Percentiles rank a stretch among this genome's conserved stretches.
phyloP scores from a whole-genome alignment of 2,113 vertebrate genomes.

The Emydura subglobosa region DNA sequence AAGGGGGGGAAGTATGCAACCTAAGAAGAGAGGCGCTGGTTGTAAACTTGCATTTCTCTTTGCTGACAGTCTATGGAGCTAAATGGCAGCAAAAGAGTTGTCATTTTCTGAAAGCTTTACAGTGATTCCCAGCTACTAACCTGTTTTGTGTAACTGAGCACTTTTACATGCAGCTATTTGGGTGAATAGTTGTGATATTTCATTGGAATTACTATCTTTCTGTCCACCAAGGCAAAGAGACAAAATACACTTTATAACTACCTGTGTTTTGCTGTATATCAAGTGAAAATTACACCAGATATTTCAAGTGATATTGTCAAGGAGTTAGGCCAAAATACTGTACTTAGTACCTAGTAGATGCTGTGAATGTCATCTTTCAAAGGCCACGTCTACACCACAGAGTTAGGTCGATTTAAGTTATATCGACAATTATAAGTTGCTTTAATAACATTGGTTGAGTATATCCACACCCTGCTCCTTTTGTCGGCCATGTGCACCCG shows the following conservation, averaged over 20 bases:
- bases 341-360: background rate
- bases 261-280: background rate
- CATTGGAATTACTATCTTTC: background rate
- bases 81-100: background rate
- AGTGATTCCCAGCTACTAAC: background rate
- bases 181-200: background rate
- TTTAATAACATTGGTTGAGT: too few relatives aligned
- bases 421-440: too few relatives aligned
- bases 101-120: background rate
- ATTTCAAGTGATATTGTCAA: background rate
- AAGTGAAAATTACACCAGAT: background rate
- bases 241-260: background rate
- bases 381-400: too few relatives aligned
- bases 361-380: background rate
- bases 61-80: background rate
- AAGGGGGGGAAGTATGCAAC: background rate
- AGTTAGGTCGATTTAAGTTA: too few relatives aligned
- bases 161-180: background rate
- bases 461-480: too few relatives aligned
- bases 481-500: too few relatives aligned
- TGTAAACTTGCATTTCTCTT: background rate
- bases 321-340: background rate
- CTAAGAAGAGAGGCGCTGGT: background rate
- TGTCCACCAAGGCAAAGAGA: background rate
- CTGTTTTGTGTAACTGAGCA: background rate